Conservation (phyloP, 2,888 invertebrate genomes). For the Aporophyla nigra region DNA sequence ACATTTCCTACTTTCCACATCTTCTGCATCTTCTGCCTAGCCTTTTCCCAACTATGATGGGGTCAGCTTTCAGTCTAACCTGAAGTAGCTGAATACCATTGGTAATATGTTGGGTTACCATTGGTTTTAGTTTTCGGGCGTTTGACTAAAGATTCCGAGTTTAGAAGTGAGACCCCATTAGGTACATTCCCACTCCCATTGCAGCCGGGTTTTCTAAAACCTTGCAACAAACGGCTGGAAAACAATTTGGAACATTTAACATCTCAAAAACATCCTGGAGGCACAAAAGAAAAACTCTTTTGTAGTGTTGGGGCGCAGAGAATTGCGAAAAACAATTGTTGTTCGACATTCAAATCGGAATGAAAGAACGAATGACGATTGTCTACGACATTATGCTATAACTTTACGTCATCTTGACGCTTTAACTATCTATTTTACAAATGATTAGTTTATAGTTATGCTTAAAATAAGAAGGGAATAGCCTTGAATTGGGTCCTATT, state of each 20-base stretch:
- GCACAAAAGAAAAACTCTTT: conserved; percentile 59
- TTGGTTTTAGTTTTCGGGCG: no score
- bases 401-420: conserved; percentile 2
- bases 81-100: no score
- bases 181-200: conserved; percentile 24
- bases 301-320: conserved; percentile 45
- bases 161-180: conserved; percentile 28
- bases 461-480: no score
- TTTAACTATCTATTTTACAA: background rate
- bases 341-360: conserved; percentile 33
- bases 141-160: no score
- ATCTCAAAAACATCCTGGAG: conserved; percentile 56
- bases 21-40: no score
- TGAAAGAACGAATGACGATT: conserved; percentile 13
- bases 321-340: conserved; percentile 17
- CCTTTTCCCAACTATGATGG: no score
- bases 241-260: conserved; percentile 68
- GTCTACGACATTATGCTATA: conserved; percentile 3
- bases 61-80: no score
- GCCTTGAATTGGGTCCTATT: background rate
- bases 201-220: conserved; percentile 22
- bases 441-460: no score
- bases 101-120: no score
- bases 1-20: background rate
- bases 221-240: conserved; percentile 47